Conservation (phyloP, 1,140 invertebrate species). For the Vanessa tameamea region DNA sequence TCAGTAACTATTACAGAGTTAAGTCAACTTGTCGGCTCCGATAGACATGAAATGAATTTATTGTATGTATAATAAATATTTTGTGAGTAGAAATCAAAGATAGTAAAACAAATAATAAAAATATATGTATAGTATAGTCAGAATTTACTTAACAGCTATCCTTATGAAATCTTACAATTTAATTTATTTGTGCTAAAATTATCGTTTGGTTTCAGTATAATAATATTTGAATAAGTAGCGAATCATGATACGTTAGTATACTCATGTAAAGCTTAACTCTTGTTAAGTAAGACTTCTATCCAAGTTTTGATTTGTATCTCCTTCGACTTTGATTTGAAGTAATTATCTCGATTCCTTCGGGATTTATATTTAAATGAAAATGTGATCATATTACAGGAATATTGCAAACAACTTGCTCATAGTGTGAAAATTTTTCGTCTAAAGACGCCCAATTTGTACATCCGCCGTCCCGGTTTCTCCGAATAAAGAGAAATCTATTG, state of each 20-base stretch:
- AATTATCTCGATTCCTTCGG: constrained; percentile 14
- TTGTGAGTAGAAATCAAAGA: not conserved
- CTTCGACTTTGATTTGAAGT: constrained; percentile 7
- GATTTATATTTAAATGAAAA: constrained; percentile 13
- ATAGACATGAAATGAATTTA: not conserved
- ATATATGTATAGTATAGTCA: not conserved
- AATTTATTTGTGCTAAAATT: too few species aligned
- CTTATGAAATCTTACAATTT: too few species aligned
- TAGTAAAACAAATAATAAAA: not conserved
- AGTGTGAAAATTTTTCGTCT: not conserved
- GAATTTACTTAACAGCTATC: too few species aligned
- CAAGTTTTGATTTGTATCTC: constrained; percentile 10
- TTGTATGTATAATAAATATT: not conserved
- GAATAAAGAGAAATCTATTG: not conserved
- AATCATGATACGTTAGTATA: not conserved
- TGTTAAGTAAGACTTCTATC: not conserved
- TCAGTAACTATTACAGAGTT: constrained; percentile 8
- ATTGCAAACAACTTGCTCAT: constrained; percentile 9
- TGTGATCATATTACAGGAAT: not conserved
- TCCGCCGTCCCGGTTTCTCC: constrained; percentile 3
- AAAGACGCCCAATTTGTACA: constrained; percentile 19
- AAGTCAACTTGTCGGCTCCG: constrained; percentile 8
- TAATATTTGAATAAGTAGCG: too few species aligned
- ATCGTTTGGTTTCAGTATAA: too few species aligned
- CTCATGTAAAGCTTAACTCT: not conserved